Conservation (phyloP, 2,888 invertebrate genomes). For the Villa cingulata region DNA sequence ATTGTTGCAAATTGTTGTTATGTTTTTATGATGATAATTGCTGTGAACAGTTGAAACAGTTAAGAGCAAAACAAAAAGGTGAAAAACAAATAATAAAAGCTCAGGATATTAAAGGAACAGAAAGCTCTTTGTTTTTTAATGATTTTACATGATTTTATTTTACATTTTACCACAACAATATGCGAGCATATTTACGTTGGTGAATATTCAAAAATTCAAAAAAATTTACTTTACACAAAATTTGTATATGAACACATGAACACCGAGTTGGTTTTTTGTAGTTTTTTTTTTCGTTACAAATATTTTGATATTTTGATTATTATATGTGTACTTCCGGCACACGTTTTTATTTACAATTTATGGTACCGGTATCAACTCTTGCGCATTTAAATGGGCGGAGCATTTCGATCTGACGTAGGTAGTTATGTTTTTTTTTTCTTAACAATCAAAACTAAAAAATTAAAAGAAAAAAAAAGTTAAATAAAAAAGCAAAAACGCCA, state of each 20-base stretch:
- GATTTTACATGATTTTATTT: too few relatives aligned
- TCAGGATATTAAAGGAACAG: neutral
- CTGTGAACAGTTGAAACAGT: too few relatives aligned
- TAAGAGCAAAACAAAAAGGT: too few relatives aligned
- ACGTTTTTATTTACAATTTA: neutral
- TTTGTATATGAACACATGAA: neutral
- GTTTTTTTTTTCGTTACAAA: too few relatives aligned
- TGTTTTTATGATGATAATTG: too few relatives aligned
- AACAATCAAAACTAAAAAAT: neutral
- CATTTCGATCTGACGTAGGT: neutral
- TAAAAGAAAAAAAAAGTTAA: too few relatives aligned
- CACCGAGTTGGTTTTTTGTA: neutral
- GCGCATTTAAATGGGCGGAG: conserved; percentile 5
- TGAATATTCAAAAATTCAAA: neutral
- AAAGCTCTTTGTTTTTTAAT: conserved; percentile 1
- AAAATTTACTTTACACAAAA: neutral
- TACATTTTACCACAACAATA: too few relatives aligned
- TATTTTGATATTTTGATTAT: too few relatives aligned
- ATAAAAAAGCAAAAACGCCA: too few relatives aligned
- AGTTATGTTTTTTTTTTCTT: neutral
- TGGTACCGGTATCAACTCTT: conserved; percentile 4
- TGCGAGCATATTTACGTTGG: too few relatives aligned
- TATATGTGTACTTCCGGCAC: conserved; percentile 3
- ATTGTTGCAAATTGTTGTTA: too few relatives aligned
- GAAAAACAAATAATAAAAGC: too few relatives aligned